Base-by-base conservation (phyloP, 2,888 invertebrate genomes). In the Polydesmus complanatus region DNA sequence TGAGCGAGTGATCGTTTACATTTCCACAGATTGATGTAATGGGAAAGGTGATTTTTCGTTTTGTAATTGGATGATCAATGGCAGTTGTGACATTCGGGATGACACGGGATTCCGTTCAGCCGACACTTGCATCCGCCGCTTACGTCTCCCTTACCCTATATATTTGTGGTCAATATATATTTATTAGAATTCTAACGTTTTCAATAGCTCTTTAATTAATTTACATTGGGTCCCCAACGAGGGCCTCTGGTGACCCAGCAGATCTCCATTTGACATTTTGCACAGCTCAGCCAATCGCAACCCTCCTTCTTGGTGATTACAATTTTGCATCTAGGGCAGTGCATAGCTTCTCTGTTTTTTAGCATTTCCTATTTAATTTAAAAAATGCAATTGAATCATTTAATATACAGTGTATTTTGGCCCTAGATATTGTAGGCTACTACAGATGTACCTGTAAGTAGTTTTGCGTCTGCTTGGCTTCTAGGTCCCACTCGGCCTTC, bases 191-290 rank as follows among this genome's bases (percentile, higher is more conserved):
- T n/a, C n/a, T n/a, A n/a, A n/a, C n/a, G n/a, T n/a, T n/a, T n/a
- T n/a, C n/a, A n/a, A n/a, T n/a, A n/a, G n/a, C n/a, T n/a, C n/a
- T n/a, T n/a, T n/a, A 37, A 37, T 37, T 8, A 37, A 37, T 18
- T 50, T 53, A 26, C 61, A n/a, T 61, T 52, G 14, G 60, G 60
- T n/a, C 61, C 61, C 61, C 61, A 61, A 25, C 61, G 49, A 18
- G 58, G 61, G 1, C 61, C 61, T 61, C 50, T 61, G 1, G 61
- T 61, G 1, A 56, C 59, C 60, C 60, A 61, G 49, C 61, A 61
- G 47, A 61, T 50, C 19, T 60, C 59, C 21, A 60, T 49, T 5
- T 26, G 37, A 50, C 61, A 61, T 2, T 19, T 49, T n/a, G 50
- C n/a, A 52, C 61, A 61, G 19, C 25, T 8, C 18, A 61, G 25